These are phyloP conservation scores for Hippocampus abdominalis DNA, from an alignment of 2,113 vertebrate genomes.

Conservation along the genomic window DNA sequence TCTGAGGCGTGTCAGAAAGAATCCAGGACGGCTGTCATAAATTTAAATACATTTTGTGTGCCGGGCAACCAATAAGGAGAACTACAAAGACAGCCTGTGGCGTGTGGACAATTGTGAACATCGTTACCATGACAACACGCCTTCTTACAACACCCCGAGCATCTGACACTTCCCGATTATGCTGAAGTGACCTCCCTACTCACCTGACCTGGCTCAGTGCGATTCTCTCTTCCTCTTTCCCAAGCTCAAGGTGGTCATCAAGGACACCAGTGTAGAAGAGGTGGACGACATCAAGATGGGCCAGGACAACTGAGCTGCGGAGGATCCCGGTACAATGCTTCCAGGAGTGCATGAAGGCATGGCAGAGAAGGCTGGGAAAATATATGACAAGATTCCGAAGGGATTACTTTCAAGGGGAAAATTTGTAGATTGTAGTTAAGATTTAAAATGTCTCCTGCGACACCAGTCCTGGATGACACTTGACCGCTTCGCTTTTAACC, in stretches of 20 bases:
- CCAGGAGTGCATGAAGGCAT: no score
- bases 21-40: not conserved
- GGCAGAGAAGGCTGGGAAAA: no score
- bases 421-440: no score
- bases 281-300: not conserved
- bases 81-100: no score
- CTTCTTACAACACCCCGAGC: not conserved
- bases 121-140: not conserved
- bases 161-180: not conserved
- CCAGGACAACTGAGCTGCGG: not conserved
- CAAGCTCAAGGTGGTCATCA: not conserved
- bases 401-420: no score
- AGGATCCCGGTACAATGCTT: not conserved
- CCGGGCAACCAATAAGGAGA: no score
- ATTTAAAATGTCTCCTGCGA: no score
- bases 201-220: not conserved
- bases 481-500: no score
- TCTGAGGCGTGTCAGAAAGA: not conserved
- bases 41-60: not conserved
- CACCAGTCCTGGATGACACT: no score
- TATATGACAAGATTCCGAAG: no score
- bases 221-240: no score
- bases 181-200: not conserved
- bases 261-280: not conserved
- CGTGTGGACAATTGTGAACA: no score